Conservation (phyloP, 1,140 invertebrate species). For the Bombus vancouverensis region DNA sequence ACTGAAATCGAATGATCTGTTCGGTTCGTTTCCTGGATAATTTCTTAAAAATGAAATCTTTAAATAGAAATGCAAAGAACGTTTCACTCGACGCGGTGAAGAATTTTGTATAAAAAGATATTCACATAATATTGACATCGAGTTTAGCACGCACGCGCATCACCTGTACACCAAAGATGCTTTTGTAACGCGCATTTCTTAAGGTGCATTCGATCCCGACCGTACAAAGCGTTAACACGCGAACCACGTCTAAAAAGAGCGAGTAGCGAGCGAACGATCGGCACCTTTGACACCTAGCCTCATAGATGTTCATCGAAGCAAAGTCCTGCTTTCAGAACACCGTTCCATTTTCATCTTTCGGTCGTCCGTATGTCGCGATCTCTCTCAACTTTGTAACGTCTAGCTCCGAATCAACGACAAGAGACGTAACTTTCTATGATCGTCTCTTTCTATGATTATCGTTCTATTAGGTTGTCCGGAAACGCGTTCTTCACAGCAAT, state of each 20-base stretch:
- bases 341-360: conserved; percentile 40
- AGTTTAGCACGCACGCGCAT: not conserved
- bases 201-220: not conserved
- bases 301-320: conserved; percentile 58
- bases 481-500: fast-evolving
- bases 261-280: conserved; percentile 70
- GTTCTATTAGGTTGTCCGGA: too few relatives aligned
- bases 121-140: not conserved
- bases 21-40: too few relatives aligned
- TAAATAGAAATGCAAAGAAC: too few relatives aligned
- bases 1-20: too few relatives aligned
- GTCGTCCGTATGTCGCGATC: not conserved
- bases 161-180: not conserved
- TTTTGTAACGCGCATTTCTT: conserved; percentile 4
- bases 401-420: too few relatives aligned
- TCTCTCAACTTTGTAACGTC: too few relatives aligned
- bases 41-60: too few relatives aligned
- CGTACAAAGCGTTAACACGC: conserved; percentile 24
- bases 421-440: too few relatives aligned
- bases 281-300: conserved; percentile 72
- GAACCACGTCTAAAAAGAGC: conserved; percentile 24
- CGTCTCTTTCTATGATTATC: too few relatives aligned
- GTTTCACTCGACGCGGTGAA: not conserved
- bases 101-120: not conserved
- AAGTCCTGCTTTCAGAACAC: not conserved